Conservation (phyloP, 1,140 invertebrate genomes). For the Diprion similis region DNA sequence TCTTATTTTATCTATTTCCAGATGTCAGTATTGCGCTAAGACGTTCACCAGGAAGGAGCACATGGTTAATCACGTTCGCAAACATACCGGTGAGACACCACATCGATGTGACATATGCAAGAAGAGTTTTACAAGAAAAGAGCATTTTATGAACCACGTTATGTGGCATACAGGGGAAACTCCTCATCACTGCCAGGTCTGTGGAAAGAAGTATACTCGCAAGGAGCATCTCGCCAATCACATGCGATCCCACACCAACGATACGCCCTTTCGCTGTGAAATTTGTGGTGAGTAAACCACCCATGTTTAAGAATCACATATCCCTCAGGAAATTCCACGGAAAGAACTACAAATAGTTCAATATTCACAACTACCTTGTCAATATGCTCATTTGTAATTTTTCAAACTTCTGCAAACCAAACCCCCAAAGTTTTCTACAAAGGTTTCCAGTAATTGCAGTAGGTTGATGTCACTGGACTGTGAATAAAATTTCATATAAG, state of each 20-base stretch:
- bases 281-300: slow-evolving; percentile 73
- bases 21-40: slow-evolving; percentile 72
- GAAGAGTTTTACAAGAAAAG: slow-evolving; percentile 71
- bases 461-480: too few species aligned
- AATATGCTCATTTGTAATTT: too few species aligned
- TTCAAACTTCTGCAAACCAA: too few species aligned
- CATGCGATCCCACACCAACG: slow-evolving; percentile 83
- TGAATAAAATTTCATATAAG: too few species aligned
- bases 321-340: too few species aligned
- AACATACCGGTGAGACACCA: slow-evolving; percentile 78
- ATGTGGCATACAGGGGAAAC: slow-evolving; percentile 77
- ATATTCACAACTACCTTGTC: too few species aligned
- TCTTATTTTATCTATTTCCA: slow-evolving; percentile 30
- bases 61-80: slow-evolving; percentile 71
- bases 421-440: too few species aligned
- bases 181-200: slow-evolving; percentile 76
- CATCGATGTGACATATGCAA: slow-evolving; percentile 77
- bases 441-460: too few species aligned
- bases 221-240: slow-evolving; percentile 80
- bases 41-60: slow-evolving; percentile 75
- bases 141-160: slow-evolving; percentile 72
- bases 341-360: too few species aligned
- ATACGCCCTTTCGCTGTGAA: slow-evolving; percentile 80
- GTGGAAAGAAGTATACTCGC: slow-evolving; percentile 79
- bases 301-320: slow-evolving; percentile 23